Conservation (phyloP, 2,888 invertebrate genomes). For the Philereme vetulata region DNA sequence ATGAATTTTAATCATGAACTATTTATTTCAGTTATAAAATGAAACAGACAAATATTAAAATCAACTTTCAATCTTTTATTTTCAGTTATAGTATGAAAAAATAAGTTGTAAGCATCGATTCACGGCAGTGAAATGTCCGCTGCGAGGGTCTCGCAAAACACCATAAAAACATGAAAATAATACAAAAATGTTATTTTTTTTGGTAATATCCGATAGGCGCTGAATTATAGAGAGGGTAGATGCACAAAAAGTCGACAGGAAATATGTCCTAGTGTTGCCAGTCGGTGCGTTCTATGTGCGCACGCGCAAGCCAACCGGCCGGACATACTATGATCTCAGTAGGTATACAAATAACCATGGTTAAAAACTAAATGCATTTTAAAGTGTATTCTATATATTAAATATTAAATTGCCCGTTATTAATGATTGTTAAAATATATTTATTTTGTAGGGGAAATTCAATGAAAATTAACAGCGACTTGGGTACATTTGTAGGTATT, state of each 20-base stretch:
- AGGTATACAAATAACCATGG: neutral
- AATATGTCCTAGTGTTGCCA: constrained; percentile 70
- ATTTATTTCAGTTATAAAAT: neutral
- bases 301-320: constrained; percentile 33
- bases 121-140: constrained; percentile 22
- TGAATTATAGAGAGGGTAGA: constrained; percentile 69
- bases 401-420: neutral
- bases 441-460: neutral
- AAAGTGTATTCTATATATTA: neutral
- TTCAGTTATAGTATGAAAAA: constrained; percentile 11
- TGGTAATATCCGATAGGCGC: constrained; percentile 74
- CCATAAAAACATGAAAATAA: constrained; percentile 55
- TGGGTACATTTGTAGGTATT: neutral
- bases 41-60: neutral
- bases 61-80: constrained; percentile 8
- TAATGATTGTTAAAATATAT: neutral
- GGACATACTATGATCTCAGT: constrained; percentile 1
- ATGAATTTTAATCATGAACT: neutral
- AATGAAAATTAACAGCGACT: neutral
- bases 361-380: neutral
- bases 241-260: constrained; percentile 62
- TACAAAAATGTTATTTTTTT: constrained; percentile 68
- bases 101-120: constrained; percentile 10
- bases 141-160: constrained; percentile 54
- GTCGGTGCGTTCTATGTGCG: constrained; percentile 66